phyloP scores from a whole-genome alignment of 2,113 vertebrate species.

The Anoplopoma fimbria region DNA sequence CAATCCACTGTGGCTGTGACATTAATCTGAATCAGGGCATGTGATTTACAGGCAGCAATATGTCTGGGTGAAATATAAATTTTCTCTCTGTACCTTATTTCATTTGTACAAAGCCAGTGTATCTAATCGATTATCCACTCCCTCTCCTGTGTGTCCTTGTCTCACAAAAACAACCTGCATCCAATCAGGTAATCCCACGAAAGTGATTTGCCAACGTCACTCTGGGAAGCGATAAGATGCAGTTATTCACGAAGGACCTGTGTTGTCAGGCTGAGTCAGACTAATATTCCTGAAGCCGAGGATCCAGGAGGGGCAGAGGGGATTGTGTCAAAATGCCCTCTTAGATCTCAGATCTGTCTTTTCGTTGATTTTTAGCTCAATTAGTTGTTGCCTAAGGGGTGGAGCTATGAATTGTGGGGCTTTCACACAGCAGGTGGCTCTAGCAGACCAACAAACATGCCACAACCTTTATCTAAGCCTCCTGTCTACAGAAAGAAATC shows the following conservation, averaged over 20 bases:
- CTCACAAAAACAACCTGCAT: constrained; percentile 19
- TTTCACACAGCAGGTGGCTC: constrained; percentile 7
- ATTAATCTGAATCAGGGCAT: constrained; percentile 6
- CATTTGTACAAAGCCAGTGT: constrained; percentile 20
- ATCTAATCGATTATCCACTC: constrained; percentile 41
- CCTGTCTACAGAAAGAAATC: neutral
- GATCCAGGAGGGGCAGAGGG: neutral
- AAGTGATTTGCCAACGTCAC: constrained; percentile 7
- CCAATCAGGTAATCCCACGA: neutral
- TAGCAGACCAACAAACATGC: neutral
- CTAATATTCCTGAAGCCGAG: constrained; percentile 21
- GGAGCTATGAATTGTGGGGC: neutral
- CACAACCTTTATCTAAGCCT: neutral
- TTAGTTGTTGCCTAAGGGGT: constrained; percentile 2
- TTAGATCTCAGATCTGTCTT: constrained; percentile 17
- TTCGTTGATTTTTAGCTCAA: neutral
- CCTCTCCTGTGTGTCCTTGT: neutral
- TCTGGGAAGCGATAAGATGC: neutral
- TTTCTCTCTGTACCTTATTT: constrained; percentile 14
- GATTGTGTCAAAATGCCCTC: constrained; percentile 13
- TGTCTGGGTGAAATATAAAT: constrained; percentile 21
- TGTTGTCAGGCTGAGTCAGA: constrained; percentile 37
- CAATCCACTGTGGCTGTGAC: neutral
- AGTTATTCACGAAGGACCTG: neutral
- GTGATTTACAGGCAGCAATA: neutral